phyloP scores from a whole-genome alignment of 2,797 vertebrate species.

The Pipistrellus pipistrellus region DNA sequence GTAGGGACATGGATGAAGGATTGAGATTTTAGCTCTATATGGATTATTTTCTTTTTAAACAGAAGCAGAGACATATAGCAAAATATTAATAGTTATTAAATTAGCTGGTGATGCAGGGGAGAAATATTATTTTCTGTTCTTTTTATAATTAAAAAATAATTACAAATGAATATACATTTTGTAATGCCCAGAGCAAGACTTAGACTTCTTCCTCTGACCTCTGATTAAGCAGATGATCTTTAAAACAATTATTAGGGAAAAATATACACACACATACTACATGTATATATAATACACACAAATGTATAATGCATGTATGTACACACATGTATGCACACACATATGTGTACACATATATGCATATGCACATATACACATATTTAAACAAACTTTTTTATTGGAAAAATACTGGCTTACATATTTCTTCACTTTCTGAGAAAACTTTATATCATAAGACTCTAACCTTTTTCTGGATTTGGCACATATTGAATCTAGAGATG shows the following conservation, averaged over 20 bases:
- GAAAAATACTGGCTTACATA: background rate
- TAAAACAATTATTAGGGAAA: constrained; percentile 20
- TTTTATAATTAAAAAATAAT: constrained; percentile 83
- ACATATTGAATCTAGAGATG: background rate
- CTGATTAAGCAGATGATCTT: constrained; percentile 8
- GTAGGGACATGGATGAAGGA: background rate
- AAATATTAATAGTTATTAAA: constrained; percentile 79
- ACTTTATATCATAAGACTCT: background rate
- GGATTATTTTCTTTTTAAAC: constrained; percentile 14
- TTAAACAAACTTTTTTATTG: constrained; percentile 17
- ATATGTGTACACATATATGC: background rate
- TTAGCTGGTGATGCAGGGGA: constrained; percentile 49
- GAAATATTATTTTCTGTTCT: constrained; percentile 70
- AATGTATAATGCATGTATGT: background rate
- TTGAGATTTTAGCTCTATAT: background rate
- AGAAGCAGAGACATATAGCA: constrained; percentile 40
- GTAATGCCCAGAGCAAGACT: constrained; percentile 36
- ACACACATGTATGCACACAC: background rate
- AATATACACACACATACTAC: background rate
- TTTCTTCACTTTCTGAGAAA: constrained; percentile 39
- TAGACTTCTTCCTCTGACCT: background rate
- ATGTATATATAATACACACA: background rate
- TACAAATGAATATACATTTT: constrained; percentile 68
- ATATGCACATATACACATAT: background rate
- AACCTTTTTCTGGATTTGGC: background rate